These are phyloP conservation scores for Rhea pennata DNA, from an alignment of 2,113 vertebrate genomes.

Conservation along the genomic window DNA sequence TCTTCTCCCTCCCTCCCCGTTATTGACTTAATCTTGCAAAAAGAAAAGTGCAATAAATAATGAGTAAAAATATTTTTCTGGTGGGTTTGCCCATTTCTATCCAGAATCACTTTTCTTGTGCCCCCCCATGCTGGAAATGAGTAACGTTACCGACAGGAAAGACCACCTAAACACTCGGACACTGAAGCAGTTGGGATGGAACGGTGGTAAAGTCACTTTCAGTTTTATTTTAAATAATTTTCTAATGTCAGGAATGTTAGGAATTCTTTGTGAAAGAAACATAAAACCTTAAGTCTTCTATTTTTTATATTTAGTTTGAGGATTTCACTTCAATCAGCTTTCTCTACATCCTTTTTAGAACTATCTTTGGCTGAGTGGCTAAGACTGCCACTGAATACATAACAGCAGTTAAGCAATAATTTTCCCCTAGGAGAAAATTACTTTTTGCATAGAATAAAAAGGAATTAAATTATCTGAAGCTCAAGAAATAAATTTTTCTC, in stretches of 20 bases:
- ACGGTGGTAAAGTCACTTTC: background rate
- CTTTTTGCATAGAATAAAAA: conserved; percentile 67
- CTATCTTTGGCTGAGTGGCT: conserved; percentile 49
- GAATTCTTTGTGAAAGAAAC: conserved; percentile 9
- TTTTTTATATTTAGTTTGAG: conserved; percentile 43
- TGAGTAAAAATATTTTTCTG: background rate
- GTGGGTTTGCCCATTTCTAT: background rate
- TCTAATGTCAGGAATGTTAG: background rate
- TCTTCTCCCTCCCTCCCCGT: background rate
- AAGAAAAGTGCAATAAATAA: background rate
- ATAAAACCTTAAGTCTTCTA: background rate
- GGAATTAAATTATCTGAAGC: conserved; percentile 68
- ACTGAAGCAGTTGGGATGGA: background rate
- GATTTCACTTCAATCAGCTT: conserved; percentile 47
- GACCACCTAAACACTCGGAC: background rate
- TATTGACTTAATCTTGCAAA: background rate
- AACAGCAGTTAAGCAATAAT: conserved; percentile 69
- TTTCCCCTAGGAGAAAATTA: conserved; percentile 59
- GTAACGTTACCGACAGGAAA: background rate
- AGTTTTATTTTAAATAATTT: background rate
- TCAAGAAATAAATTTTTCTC: conserved; percentile 62
- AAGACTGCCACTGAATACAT: conserved; percentile 42
- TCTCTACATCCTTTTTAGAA: conserved; percentile 39
- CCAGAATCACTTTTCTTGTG: background rate
- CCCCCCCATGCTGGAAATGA: background rate